Evolutionary conservation across 2,888 invertebrate species (phyloP).

Genomic region (Cephalotes varians): DNA sequence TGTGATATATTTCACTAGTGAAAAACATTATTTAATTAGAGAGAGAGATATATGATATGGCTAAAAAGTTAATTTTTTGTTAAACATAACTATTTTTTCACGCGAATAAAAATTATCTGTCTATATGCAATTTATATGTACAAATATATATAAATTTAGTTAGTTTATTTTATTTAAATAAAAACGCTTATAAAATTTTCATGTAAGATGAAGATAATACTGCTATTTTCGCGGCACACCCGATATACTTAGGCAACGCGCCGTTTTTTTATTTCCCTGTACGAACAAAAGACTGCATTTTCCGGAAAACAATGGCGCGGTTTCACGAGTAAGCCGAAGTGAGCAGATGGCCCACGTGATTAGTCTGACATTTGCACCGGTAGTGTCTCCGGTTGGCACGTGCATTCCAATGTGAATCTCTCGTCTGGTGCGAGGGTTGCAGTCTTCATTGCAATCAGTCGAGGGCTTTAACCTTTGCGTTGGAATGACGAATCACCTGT

Average conservation of each 20-base stretch:
- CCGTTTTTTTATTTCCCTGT: neutral
- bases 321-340: conserved; percentile 52
- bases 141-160: neutral
- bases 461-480: conserved; percentile 37
- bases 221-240: neutral
- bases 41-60: neutral
- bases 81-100: neutral
- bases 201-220: neutral
- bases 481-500: conserved; percentile 26
- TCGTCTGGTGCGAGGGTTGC: conserved; percentile 68
- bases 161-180: neutral
- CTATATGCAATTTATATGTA: neutral
- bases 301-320: conserved; percentile 66
- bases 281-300: conserved; percentile 55
- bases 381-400: conserved; percentile 73
- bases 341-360: conserved; percentile 73
- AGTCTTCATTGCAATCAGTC: conserved; percentile 61
- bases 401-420: conserved; percentile 67
- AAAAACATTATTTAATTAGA: neutral
- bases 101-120: neutral
- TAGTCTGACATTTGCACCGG: conserved; percentile 79
- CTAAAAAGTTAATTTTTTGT: neutral
- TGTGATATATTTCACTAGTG: neutral
- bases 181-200: neutral
- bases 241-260: neutral